Base-by-base conservation (phyloP, 1,140 invertebrate species). In the Zaprionus davidi region DNA sequence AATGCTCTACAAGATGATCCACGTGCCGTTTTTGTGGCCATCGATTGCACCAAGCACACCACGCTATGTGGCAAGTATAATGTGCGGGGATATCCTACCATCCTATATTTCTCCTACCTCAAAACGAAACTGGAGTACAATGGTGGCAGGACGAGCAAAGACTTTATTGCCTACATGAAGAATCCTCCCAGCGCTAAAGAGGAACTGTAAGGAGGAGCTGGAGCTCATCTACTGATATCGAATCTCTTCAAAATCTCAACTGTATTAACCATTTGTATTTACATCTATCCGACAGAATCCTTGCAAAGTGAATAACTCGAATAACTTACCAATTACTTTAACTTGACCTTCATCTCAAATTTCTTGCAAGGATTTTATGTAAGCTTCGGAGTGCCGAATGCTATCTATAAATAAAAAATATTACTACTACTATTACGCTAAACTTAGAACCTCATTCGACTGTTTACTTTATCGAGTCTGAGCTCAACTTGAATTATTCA, bases 51-150 rank as follows among this genome's bases (percentile, higher is more conserved):
- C 2, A 92, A 93, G 31, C 93, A 96, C 53, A 92, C 93, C 38
- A 82, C 93, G 1, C 76, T 97, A 0, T 98, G 97, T 85, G 94
- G 93, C 44, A 93, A 93, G 9, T 94, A 97, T 91, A 95, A 96
- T 74, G 95, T 98, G 0, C 95, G 94, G 65, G 97, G 97, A 5
- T 98, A 97, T 93, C 97, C 97, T 3, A 98, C 97, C 1, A 95
- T 98, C 67, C 96, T 96, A 90, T 98, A 98, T 93, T 98, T 97
- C 91, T 97, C 96, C 79, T 97, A 95, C 77, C 96, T 97, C 82
- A 97, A 96, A 92, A 93, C 94, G 13, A 92, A 94, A 13, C 93
- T 93, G 26, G 93, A 94, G 20, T 98, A 97, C 90, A 95, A 94
- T 67, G 96, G 96, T 3, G 96, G 96, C 5, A 94, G 97, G 82